phyloP scores from a whole-genome alignment of 2,797 vertebrate species.

The Fratercula arctica region DNA sequence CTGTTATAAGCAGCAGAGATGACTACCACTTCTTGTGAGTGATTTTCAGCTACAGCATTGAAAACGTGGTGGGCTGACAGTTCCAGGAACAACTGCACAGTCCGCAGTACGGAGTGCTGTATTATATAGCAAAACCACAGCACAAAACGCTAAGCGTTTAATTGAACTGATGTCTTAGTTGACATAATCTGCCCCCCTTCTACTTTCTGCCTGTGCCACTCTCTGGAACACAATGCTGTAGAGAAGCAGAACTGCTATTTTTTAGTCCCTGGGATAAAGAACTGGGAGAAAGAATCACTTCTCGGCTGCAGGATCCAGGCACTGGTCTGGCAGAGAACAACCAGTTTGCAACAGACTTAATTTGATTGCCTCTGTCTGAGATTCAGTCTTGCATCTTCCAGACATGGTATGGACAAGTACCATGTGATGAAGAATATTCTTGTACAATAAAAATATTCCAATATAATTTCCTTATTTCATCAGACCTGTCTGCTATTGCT shows the following conservation, averaged over 20 bases:
- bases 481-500: not conserved
- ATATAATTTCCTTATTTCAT: not conserved
- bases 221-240: not conserved
- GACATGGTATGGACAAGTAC: not conserved
- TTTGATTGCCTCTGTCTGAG: not conserved
- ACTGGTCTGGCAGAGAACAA: not conserved
- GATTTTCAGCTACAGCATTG: not conserved
- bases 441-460: not conserved
- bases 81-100: not conserved
- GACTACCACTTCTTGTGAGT: not conserved
- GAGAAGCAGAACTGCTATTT: not conserved
- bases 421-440: not conserved
- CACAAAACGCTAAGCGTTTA: rapidly evolving
- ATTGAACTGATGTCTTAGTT: not conserved
- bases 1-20: not conserved
- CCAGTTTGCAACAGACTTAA: not conserved
- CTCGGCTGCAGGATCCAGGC: not conserved
- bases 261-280: not conserved
- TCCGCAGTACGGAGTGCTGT: not conserved
- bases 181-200: not conserved
- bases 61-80: not conserved
- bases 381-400: not conserved
- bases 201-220: not conserved
- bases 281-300: not conserved
- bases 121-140: not conserved